A percentile compares a stretch with the other conserved stretches of the same genome.
Evolutionary conservation across 2,888 invertebrate genomes (phyloP).

Genomic region (Biston betularia): DNA sequence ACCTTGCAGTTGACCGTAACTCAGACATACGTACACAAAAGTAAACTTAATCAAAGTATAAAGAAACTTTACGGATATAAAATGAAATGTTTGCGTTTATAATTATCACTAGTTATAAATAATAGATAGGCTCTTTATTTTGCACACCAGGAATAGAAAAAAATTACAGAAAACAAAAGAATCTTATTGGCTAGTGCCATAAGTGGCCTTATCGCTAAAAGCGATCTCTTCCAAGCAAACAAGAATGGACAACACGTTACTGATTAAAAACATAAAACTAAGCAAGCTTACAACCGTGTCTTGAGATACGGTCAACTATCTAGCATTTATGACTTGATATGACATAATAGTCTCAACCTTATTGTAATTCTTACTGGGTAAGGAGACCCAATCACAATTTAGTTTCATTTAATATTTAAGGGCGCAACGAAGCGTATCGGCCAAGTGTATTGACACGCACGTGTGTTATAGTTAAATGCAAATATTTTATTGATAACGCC

Average conservation of each 20-base stretch:
- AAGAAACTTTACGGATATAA: not conserved
- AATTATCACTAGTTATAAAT: no score
- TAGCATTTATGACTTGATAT: constrained; percentile 41
- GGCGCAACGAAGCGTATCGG: constrained; percentile 16
- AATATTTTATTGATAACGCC: no score
- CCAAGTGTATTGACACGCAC: constrained; percentile 11
- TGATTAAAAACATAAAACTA: no score
- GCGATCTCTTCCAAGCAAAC: no score
- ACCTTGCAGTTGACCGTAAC: constrained; percentile 24
- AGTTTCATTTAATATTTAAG: constrained; percentile 19
- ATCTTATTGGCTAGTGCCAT: no score
- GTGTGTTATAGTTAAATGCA: not conserved
- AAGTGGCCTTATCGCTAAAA: no score
- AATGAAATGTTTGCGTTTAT: no score
- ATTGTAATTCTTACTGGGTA: constrained; percentile 34
- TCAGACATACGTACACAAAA: constrained; percentile 20
- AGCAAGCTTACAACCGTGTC: not conserved
- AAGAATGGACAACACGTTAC: no score
- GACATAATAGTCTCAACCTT: constrained; percentile 35
- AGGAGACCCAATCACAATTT: constrained; percentile 28
- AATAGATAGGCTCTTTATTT: no score
- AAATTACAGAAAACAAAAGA: no score
- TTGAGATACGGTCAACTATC: constrained; percentile 27
- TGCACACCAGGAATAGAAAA: no score
- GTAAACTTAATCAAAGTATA: not conserved